Percentiles rank a stretch among this genome's conserved stretches.
These are phyloP conservation scores for Parauchenoglanis ngamensis DNA, from an alignment of 2,797 vertebrate genomes.

Conservation along the genomic window DNA sequence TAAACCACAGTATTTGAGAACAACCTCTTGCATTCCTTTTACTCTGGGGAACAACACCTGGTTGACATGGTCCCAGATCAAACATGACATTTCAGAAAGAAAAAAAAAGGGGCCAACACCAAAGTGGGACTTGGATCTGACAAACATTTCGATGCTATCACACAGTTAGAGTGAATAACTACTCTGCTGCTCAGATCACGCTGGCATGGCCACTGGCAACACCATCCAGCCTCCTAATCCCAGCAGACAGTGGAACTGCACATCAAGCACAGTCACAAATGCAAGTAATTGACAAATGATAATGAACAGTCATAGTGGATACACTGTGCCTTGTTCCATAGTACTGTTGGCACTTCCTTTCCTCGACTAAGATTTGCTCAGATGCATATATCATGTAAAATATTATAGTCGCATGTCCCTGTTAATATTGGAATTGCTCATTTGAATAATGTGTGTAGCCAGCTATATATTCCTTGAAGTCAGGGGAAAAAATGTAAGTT, in stretches of 20 bases:
- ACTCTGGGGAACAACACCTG: conserved; percentile 72
- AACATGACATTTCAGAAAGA: conserved; percentile 75
- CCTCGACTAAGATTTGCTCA: conserved; percentile 9
- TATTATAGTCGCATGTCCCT: background rate
- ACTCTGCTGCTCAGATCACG: conserved; percentile 63
- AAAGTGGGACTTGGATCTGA: conserved; percentile 75
- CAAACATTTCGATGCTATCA: conserved; percentile 82
- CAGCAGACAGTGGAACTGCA: conserved; percentile 74
- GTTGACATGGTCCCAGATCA: conserved; percentile 69
- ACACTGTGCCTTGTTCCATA: background rate
- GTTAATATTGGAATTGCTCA: background rate
- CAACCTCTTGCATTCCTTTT: conserved; percentile 62
- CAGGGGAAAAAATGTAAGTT: background rate
- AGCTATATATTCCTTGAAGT: background rate
- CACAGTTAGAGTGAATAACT: conserved; percentile 74
- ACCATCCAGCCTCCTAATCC: conserved; percentile 77
- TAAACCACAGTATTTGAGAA: conserved; percentile 57
- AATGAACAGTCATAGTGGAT: conserved; percentile 62
- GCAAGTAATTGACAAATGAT: conserved; percentile 80
- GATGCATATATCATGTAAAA: conserved; percentile 6
- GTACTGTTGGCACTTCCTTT: background rate
- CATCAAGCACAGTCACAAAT: conserved; percentile 78
- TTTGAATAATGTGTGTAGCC: background rate
- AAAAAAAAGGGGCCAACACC: conserved; percentile 72
- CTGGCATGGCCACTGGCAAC: conserved; percentile 74